Base-by-base conservation (phyloP, 2,113 vertebrate species). In the Petrocephalus microphthalmus region DNA sequence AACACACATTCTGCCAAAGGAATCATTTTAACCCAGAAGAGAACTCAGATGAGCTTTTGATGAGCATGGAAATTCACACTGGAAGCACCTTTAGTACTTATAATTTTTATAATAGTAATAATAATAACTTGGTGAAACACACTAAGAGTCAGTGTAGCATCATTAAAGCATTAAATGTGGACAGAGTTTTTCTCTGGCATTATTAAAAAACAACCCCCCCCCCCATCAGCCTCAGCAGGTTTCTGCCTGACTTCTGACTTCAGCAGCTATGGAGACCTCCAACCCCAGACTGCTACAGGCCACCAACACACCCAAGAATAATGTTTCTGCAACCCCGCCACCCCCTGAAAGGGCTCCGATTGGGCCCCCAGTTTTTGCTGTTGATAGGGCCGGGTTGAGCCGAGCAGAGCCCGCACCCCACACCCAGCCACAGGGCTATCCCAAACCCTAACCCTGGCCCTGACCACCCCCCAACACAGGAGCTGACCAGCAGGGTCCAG, bases 371-470 rank as follows among this genome's bases (percentile, higher is more conserved):
- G 81, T 83, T 42, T 37, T 20, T n/a, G 42, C 49, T 83, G 49
- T 83, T 88, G 78, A 92, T 91, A 93, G 89, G 90, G 90, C 52
- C 74, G 37, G 82, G 78, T 84, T 87, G 88, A 33, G 64, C 88
- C 45, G 84, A 78, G 51, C 78, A 19, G 67, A 88, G 88, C 88
- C 89, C 37, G 20, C 20, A 83, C 81, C 45, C 7, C 81, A 20
- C 19, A 7, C 20, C 3, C 37, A 83, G 45, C 45, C 19, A 19
- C 20, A 4, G 7, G 45, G 45, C 81, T 42, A 42, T 42, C 42
- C 42, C 42, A 2, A 42, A 42, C 42, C 42, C 42, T 42, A 3
- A 42, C 42, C 42, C 1, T 42, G 42, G 42, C 19, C 19, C 17
- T n/a, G n/a, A n/a, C 33, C 17, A 5, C 20, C 0, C 17, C 74